A percentile compares a stretch with the other conserved stretches of the same genome.
phyloP scores from a whole-genome alignment of 1,140 invertebrate species.

The Zaprionus lachaisei region DNA sequence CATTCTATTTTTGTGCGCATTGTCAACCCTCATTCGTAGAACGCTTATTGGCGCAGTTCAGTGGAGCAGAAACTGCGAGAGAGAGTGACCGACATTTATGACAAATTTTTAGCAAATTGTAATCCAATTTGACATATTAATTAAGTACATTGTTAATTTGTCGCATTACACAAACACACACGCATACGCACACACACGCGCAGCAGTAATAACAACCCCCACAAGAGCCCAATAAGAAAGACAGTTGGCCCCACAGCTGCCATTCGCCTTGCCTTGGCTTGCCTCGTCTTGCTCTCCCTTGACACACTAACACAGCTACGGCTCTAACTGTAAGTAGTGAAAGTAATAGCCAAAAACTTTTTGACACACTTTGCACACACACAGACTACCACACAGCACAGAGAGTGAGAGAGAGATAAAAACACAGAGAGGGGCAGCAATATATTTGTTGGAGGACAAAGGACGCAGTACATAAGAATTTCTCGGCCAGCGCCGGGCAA shows the following conservation, averaged over 20 bases:
- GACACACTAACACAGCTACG: slow-evolving; percentile 19
- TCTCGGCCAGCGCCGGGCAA: slow-evolving; percentile 28
- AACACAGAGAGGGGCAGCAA: neutral
- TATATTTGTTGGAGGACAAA: slow-evolving; percentile 49
- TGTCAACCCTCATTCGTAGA: neutral
- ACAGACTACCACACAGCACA: slow-evolving; percentile 2
- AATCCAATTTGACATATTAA: slow-evolving; percentile 79
- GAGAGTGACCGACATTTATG: slow-evolving; percentile 52
- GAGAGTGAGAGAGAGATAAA: no score
- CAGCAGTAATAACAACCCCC: slow-evolving; percentile 39
- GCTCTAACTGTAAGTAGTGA: slow-evolving; percentile 69
- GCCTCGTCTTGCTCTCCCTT: neutral
- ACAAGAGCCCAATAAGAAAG: slow-evolving; percentile 12
- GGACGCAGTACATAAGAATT: slow-evolving; percentile 46
- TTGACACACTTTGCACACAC: slow-evolving; percentile 68
- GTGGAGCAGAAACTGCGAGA: slow-evolving; percentile 11
- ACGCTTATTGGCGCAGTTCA: slow-evolving; percentile 7
- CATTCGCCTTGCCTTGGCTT: neutral
- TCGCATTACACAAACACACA: slow-evolving; percentile 66
- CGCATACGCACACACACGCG: slow-evolving; percentile 45
- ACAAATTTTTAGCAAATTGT: slow-evolving; percentile 80
- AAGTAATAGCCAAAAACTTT: slow-evolving; percentile 75
- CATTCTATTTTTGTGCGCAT: neutral
- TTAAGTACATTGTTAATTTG: slow-evolving; percentile 80
- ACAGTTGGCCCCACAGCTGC: slow-evolving; percentile 15